Evolutionary conservation across 2,888 invertebrate species (phyloP), one percentile per base, ranked within the genome.

Genomic region (Hedya salicella): DNA sequence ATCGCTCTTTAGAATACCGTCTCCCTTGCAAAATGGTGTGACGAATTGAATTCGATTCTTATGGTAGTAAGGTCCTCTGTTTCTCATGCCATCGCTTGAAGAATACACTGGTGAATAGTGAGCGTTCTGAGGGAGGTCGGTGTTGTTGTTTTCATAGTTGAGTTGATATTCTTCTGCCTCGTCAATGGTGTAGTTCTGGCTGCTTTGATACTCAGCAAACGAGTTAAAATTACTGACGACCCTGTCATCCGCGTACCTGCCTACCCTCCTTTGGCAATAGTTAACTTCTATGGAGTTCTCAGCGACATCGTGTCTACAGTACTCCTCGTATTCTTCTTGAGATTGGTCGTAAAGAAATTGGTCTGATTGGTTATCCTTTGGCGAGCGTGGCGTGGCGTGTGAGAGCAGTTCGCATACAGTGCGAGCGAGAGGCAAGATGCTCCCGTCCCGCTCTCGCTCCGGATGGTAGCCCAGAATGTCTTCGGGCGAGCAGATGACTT

Each of bases 401-500:
- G 89, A 80, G 80, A 87, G 85, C 72, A 88, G 83, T 59, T 78
- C 77, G 75, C 74, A 73, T 68, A 86, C 78, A 50, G 90, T 91
- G 85, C 81, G 78, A 73, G 87, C 86, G 81, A 91, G 86, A 78
- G 80, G 81, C 63, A 69, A 74, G 78, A 81, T 54, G 73, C 71
- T 71, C 68, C 70, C 75, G 69, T 75, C 76, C 62, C 70, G 76
- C 74, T 75, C 79, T 75, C 74, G 73, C 72, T 78, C 82, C 73
- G 73, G 73, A 72, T 77, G 78, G 77, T 77, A 80, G 82, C 86
- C 89, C 87, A 94, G 90, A 83, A 94, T 86, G 83, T 94, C 94
- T 82, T 92, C 93, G 87, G 94, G 91, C 91, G 93, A 92, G 90
- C 94, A 94, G 89, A 94, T 89, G 89, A 89, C 91, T 91, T 94